These are phyloP conservation scores for Ypsolopha sequella DNA, from an alignment of 2,888 invertebrate genomes.

Conservation along the genomic window DNA sequence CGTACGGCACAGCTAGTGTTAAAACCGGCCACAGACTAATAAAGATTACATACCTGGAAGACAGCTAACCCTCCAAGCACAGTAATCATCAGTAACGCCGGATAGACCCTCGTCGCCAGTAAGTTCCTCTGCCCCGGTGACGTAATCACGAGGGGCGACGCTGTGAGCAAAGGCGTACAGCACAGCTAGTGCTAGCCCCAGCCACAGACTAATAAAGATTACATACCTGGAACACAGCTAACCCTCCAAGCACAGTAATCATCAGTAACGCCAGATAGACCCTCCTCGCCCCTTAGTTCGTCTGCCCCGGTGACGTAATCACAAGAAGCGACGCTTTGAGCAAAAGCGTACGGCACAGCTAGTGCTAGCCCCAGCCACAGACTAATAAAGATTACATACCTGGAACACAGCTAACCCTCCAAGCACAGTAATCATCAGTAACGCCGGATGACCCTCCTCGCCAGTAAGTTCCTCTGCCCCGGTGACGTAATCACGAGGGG, in stretches of 20 bases:
- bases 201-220: too few species aligned
- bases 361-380: constrained; percentile 91
- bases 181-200: constrained; percentile 90
- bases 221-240: constrained; percentile 71
- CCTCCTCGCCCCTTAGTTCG: constrained; percentile 84
- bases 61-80: too few species aligned
- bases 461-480: constrained; percentile 80
- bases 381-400: too few species aligned
- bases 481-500: constrained; percentile 78
- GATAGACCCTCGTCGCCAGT: too few species aligned
- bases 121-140: constrained; percentile 78
- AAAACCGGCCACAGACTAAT: constrained; percentile 92
- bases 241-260: constrained; percentile 73
- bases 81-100: too few species aligned
- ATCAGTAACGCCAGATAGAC: constrained; percentile 92
- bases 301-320: constrained; percentile 72
- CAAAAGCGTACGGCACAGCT: constrained; percentile 92
- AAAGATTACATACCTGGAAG: too few species aligned
- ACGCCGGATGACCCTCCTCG: too few species aligned
- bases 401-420: too few species aligned
- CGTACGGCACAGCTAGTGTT: constrained; percentile 94
- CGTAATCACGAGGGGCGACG: constrained; percentile 75
- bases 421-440: too few species aligned
- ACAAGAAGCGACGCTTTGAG: constrained; percentile 81
- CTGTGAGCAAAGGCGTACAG: constrained; percentile 93